Evolutionary conservation across 1,140 invertebrate genomes (phyloP).

Genomic region (Macrocentrus cingulum): DNA sequence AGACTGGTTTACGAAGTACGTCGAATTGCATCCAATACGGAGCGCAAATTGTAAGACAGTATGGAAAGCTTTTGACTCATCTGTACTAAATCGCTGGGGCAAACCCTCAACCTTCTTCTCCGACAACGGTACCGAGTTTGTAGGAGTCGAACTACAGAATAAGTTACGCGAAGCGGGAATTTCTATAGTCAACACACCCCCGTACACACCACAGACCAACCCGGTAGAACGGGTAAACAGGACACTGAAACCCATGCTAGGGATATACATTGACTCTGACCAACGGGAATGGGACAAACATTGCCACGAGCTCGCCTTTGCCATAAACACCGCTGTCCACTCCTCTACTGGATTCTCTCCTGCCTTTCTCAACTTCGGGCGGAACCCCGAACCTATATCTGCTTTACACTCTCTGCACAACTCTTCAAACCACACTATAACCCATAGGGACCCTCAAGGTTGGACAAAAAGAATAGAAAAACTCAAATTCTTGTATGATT

Average conservation of each 20-base stretch:
- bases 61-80: background rate
- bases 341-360: background rate
- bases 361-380: background rate
- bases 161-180: background rate
- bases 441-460: slow-evolving; percentile 24
- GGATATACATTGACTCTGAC: background rate
- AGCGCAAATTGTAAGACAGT: slow-evolving; percentile 30
- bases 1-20: slow-evolving; percentile 48
- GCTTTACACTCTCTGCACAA: background rate
- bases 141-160: background rate
- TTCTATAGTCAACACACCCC: background rate
- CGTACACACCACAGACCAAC: too few species aligned
- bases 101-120: background rate
- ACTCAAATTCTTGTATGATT: background rate
- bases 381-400: background rate
- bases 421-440: background rate
- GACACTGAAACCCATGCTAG: background rate
- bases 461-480: slow-evolving; percentile 12
- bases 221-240: too few species aligned
- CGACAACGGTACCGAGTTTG: background rate
- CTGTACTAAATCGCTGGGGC: background rate
- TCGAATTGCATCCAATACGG: slow-evolving; percentile 30
- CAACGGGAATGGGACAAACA: background rate
- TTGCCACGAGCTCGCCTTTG: background rate
- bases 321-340: background rate